Conservation (phyloP, 1,140 invertebrate species). For the Trichonephila clavipes region DNA sequence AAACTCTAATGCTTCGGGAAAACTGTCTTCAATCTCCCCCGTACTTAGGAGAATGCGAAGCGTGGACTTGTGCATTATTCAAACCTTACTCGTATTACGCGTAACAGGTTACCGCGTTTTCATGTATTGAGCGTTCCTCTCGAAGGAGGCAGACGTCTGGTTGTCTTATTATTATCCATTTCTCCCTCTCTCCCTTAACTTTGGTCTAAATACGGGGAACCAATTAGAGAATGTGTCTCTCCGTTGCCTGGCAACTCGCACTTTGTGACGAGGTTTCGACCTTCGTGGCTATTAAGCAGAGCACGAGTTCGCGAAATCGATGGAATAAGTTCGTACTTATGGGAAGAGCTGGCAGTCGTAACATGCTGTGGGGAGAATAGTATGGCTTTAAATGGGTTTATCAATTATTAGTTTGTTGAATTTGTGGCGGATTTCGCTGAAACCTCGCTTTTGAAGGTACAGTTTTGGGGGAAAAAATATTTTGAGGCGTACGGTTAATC, state of each 20-base stretch:
- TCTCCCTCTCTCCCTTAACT: constrained; percentile 1
- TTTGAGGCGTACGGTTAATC: too few relatives aligned
- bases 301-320: constrained; percentile 24
- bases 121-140: background rate
- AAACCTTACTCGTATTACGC: constrained; percentile 12
- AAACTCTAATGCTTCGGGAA: background rate
- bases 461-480: too few relatives aligned
- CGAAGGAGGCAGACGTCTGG: constrained; percentile 25
- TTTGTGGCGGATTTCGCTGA: too few relatives aligned
- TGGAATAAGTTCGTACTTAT: background rate
- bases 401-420: too few relatives aligned
- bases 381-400: background rate
- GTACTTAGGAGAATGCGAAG: background rate
- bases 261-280: constrained; percentile 58
- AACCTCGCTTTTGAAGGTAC: too few relatives aligned
- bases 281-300: constrained; percentile 47
- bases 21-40: background rate
- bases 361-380: background rate
- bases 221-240: constrained; percentile 34
- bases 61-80: constrained; percentile 24
- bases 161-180: constrained; percentile 33
- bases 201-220: constrained; percentile 29
- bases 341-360: background rate
- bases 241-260: constrained; percentile 50
- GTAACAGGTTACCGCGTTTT: constrained; percentile 15